A percentile compares a stretch with the other conserved stretches of the same genome.
Evolutionary conservation across 2,888 invertebrate genomes (phyloP).

Genomic region (Idaea biselata): DNA sequence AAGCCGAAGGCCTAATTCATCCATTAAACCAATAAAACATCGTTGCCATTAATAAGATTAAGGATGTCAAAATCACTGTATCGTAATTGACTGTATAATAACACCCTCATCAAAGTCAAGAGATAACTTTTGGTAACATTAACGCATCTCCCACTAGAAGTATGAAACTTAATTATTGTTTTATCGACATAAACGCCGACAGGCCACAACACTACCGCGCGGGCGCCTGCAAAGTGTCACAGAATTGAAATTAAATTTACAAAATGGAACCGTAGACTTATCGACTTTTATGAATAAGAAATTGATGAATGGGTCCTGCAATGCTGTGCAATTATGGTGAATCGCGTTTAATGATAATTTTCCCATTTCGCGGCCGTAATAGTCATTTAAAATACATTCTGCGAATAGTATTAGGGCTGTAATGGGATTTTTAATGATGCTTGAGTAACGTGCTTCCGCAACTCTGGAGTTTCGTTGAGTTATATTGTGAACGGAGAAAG

Average conservation of each 20-base stretch:
- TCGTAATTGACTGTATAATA: background rate
- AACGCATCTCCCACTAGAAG: constrained; percentile 17
- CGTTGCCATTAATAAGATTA: background rate
- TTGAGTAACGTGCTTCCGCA: constrained; percentile 20
- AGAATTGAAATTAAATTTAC: constrained; percentile 65
- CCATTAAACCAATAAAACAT: no score
- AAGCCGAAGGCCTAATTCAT: no score
- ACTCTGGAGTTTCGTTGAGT: constrained; percentile 10
- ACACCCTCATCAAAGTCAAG: background rate
- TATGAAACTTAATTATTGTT: constrained; percentile 24
- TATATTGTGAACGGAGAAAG: background rate
- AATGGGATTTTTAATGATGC: constrained; percentile 21
- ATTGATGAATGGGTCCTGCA: constrained; percentile 64
- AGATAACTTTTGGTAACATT: constrained; percentile 16
- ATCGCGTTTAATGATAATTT: constrained; percentile 28
- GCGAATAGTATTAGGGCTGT: constrained; percentile 24
- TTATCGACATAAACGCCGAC: constrained; percentile 24
- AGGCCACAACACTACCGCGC: constrained; percentile 35
- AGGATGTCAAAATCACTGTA: background rate
- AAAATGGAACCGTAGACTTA: constrained; percentile 69
- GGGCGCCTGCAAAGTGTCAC: constrained; percentile 39
- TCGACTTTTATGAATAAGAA: constrained; percentile 66
- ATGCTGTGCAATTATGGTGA: constrained; percentile 43
- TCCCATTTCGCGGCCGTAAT: constrained; percentile 23
- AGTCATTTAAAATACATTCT: constrained; percentile 34